phyloP scores from a whole-genome alignment of 2,797 vertebrate species.

The Simalia tracyae region DNA sequence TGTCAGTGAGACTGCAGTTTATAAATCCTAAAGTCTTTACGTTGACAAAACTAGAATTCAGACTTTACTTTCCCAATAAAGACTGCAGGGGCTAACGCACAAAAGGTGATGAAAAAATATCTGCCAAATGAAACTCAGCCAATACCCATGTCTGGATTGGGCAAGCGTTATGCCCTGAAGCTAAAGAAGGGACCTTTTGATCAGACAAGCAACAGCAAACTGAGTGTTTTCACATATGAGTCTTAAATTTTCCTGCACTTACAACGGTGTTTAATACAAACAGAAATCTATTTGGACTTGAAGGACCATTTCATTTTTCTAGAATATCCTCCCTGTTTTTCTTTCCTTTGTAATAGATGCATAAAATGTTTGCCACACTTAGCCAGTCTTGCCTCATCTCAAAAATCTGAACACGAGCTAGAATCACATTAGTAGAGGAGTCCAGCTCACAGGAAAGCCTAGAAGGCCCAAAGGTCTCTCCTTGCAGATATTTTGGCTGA shows the following conservation, averaged over 20 bases:
- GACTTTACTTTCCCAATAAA: background rate
- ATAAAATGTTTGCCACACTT: background rate
- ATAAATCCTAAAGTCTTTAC: background rate
- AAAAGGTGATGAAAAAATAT: background rate
- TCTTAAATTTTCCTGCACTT: background rate
- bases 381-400: background rate
- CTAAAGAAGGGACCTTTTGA: background rate
- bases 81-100: background rate
- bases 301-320: background rate
- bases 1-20: background rate
- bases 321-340: background rate
- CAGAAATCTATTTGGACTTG: background rate
- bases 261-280: background rate
- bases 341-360: background rate
- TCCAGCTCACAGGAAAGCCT: background rate
- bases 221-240: background rate
- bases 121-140: constrained; percentile 6
- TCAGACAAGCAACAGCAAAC: background rate
- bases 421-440: background rate
- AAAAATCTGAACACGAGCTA: background rate
- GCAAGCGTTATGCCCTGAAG: background rate
- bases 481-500: background rate
- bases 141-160: background rate
- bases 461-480: background rate
- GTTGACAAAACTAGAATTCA: constrained; percentile 15